phyloP scores from a whole-genome alignment of 2,888 invertebrate species.

The Argyresthia goedartella region DNA sequence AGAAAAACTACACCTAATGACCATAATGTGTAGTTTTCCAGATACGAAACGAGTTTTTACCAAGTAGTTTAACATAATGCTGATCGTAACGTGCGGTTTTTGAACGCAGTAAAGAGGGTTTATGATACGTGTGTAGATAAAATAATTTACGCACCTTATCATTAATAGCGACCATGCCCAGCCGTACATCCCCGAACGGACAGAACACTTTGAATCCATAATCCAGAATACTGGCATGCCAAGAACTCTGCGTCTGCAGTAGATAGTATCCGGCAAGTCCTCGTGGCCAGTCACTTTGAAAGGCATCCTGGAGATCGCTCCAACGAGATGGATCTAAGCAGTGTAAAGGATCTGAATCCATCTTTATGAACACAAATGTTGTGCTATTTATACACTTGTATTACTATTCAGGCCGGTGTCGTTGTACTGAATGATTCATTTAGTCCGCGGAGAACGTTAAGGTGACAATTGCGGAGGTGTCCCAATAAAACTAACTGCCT shows the following conservation, averaged over 20 bases:
- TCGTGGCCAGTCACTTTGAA: conserved; percentile 30
- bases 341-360: conserved; percentile 16
- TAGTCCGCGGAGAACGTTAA: too few species aligned
- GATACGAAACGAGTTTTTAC: too few species aligned
- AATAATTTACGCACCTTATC: conserved; percentile 24
- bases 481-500: too few species aligned
- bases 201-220: conserved; percentile 43
- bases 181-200: conserved; percentile 38
- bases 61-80: too few species aligned
- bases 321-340: conserved; percentile 24
- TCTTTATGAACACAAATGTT: background rate
- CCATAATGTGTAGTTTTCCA: too few species aligned
- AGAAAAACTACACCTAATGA: too few species aligned
- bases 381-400: background rate
- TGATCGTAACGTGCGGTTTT: too few species aligned
- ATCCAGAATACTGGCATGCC: conserved; percentile 25
- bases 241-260: conserved; percentile 36
- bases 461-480: too few species aligned
- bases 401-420: too few species aligned
- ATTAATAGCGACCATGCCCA: conserved; percentile 42
- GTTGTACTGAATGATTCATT: too few species aligned
- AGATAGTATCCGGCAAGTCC: conserved; percentile 36
- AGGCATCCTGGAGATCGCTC: conserved; percentile 23
- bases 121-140: background rate
- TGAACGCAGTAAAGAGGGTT: background rate